Evolutionary conservation across 2,888 invertebrate species (phyloP), one percentile per base, ranked within the genome.

Genomic region (Tetanocera ferruginea): DNA sequence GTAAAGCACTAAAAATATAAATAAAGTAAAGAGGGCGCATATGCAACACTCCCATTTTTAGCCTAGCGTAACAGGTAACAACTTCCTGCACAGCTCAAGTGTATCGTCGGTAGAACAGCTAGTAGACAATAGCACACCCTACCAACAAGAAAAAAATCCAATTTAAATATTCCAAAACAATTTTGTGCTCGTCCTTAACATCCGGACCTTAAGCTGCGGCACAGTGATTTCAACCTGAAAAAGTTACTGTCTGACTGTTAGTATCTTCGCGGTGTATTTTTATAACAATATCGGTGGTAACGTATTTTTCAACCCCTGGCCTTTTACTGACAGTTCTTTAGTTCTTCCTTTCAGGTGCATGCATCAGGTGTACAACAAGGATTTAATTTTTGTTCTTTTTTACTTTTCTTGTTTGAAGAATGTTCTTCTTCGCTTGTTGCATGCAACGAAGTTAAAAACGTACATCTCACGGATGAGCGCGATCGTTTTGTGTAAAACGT

Each of bases 331-430:
- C 31, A 64, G n/a, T 25, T 11, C 11, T 37, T 14, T 6, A 43
- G 19, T n/a, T 37, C 43, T 74, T 19, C 64, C 43, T 19, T 23
- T 76, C 76, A 70, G 76, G 62, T 76, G 69, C 23, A 62, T 62
- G 60, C 76, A 62, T 76, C 76, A 76, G 76, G 76, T 76, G 76
- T 57, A 67, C 73, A 43, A 37, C 72, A 66, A 77, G 77, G 77
- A 77, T 73, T 66, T 71, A 51, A 43, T 73, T 62, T 52, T 19
- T 31, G 9, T 52, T 14, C 3, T 62, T 11, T 62, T 11, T 62
- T 28, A 11, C n/a, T 34, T 19, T n/a, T 37, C n/a, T 3, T 66
- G 17, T 66, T 66, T 69, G 14, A 55, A 55, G 52, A 11, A 43
- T 66, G n/a, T 66, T 34, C 64, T 66, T 66, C 19, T 19, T 31